Percentiles rank a stretch among this genome's conserved stretches.
Evolutionary conservation across 2,797 vertebrate species (phyloP).

Genomic region (Tympanoctomys barrerae): DNA sequence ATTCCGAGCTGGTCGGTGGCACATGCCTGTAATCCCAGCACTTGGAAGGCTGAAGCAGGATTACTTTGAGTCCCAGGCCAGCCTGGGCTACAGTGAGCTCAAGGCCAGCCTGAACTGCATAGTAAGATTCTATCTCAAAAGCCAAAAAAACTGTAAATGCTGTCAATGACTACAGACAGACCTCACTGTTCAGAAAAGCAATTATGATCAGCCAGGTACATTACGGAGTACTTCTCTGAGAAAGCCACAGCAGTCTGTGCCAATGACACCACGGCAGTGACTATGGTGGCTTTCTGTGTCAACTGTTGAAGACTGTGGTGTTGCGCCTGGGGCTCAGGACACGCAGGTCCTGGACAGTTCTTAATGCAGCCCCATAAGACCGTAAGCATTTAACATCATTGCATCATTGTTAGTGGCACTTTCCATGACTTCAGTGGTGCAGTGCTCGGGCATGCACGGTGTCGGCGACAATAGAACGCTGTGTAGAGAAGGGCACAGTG

Average conservation of each 20-base stretch:
- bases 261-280: background rate
- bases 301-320: background rate
- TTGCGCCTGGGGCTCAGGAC: background rate
- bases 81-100: too few species aligned
- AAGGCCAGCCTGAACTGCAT: background rate
- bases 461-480: background rate
- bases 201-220: conserved; percentile 30
- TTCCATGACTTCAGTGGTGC: background rate
- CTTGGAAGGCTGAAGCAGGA: background rate
- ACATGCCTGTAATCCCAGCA: background rate
- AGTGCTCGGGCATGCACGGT: background rate
- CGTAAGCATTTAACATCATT: too few species aligned
- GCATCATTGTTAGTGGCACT: background rate
- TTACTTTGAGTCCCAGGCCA: background rate
- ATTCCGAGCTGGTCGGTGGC: background rate
- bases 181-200: background rate
- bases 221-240: conserved; percentile 39
- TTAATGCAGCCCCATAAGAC: background rate
- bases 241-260: background rate
- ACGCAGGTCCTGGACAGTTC: background rate
- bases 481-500: background rate
- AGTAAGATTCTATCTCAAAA: background rate
- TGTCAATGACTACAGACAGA: conserved; percentile 25
- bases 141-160: background rate
- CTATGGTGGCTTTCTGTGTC: background rate